These are phyloP conservation scores for Calonectris borealis DNA, from an alignment of 2,113 vertebrate species.

Conservation along the genomic window DNA sequence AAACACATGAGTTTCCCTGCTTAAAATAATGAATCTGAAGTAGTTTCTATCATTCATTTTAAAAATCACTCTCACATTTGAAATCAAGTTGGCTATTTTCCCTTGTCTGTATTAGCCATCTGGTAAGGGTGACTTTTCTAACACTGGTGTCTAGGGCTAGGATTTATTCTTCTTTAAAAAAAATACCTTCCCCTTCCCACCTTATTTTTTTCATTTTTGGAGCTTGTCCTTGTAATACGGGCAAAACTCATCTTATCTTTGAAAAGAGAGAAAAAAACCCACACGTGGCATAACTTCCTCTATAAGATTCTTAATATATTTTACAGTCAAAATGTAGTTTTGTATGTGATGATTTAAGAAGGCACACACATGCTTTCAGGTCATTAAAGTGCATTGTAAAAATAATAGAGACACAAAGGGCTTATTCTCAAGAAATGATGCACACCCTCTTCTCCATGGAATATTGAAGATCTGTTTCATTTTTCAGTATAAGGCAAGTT, in stretches of 20 bases:
- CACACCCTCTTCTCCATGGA: not conserved
- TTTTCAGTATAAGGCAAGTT: constrained; percentile 57
- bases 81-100: constrained; percentile 74
- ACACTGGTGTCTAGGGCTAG: constrained; percentile 24
- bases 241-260: constrained; percentile 50
- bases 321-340: constrained; percentile 63
- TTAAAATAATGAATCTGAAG: constrained; percentile 76
- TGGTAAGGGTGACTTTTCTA: constrained; percentile 67
- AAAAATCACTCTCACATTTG: constrained; percentile 76
- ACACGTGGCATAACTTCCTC: constrained; percentile 57
- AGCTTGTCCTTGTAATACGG: constrained; percentile 39
- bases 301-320: constrained; percentile 69
- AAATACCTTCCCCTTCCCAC: constrained; percentile 12
- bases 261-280: constrained; percentile 10
- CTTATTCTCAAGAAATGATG: constrained; percentile 47
- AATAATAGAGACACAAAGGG: constrained; percentile 62
- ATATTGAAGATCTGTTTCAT: constrained; percentile 56
- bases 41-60: constrained; percentile 77
- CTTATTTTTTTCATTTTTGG: constrained; percentile 48
- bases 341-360: constrained; percentile 58
- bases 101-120: constrained; percentile 68
- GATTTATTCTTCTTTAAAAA: constrained; percentile 35
- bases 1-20: constrained; percentile 71
- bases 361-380: constrained; percentile 48
- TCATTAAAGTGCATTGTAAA: constrained; percentile 57